Percentiles rank a stretch among this genome's conserved stretches.
Evolutionary conservation across 2,888 invertebrate species (phyloP).

Genomic region (Caenorhabditis zanzibari): DNA sequence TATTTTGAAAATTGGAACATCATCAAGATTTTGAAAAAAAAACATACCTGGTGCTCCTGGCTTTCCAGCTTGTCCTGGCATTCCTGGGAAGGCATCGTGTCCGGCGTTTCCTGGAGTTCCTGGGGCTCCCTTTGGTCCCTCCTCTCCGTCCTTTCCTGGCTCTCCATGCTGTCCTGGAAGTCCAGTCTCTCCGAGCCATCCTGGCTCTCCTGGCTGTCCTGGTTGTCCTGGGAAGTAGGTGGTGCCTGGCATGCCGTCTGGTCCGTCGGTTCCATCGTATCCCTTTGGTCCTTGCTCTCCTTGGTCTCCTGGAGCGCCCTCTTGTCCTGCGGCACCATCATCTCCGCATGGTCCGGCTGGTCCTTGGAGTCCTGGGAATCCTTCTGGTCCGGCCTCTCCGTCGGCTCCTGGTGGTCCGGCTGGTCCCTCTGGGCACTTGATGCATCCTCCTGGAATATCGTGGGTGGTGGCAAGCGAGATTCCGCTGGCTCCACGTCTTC

Average conservation of each 20-base stretch:
- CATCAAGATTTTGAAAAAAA: not conserved
- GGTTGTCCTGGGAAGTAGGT: conserved; percentile 73
- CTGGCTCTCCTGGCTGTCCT: conserved; percentile 76
- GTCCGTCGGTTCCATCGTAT: conserved; percentile 71
- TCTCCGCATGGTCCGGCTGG: conserved; percentile 68
- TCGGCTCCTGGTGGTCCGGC: conserved; percentile 69
- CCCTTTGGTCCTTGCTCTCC: conserved; percentile 74
- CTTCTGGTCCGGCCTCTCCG: conserved; percentile 67
- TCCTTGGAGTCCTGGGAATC: conserved; percentile 71
- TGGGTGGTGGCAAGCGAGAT: conserved; percentile 72
- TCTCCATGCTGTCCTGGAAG: conserved; percentile 74
- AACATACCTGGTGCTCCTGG: conserved; percentile 68
- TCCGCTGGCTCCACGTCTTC: conserved; percentile 72
- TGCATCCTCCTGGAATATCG: conserved; percentile 76
- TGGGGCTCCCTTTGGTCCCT: conserved; percentile 68
- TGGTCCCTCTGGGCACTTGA: conserved; percentile 74
- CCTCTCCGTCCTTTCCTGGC: conserved; percentile 72
- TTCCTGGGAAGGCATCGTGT: conserved; percentile 72
- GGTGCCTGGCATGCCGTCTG: conserved; percentile 72
- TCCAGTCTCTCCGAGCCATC: conserved; percentile 73
- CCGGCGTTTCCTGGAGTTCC: conserved; percentile 73
- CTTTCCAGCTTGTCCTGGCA: conserved; percentile 69
- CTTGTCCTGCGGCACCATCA: conserved; percentile 68
- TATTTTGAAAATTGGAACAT: not conserved
- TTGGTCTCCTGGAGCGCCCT: conserved; percentile 66